These are phyloP conservation scores for Dioctria rufipes DNA, from an alignment of 2,888 invertebrate genomes.

Conservation along the genomic window DNA sequence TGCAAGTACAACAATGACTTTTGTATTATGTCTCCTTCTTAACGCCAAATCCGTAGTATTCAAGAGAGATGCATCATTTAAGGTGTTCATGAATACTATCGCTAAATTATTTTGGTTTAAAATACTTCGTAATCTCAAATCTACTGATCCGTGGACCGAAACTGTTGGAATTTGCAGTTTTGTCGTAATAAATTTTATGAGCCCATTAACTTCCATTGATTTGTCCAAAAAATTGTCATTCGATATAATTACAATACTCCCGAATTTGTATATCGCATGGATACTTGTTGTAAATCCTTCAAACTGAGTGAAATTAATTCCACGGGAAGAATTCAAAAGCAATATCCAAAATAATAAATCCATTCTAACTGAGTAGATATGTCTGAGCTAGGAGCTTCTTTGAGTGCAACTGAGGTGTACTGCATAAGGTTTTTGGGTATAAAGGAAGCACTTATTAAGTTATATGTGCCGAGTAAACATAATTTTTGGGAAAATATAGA, in stretches of 20 bases:
- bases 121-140: neutral
- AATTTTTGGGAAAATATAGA: too few species aligned
- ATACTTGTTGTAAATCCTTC: conserved; percentile 4
- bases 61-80: neutral
- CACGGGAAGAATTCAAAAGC: neutral
- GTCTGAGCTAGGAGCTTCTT: neutral
- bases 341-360: conserved; percentile 2
- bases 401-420: neutral
- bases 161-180: conserved; percentile 3
- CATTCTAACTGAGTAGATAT: neutral
- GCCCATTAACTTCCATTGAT: neutral
- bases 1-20: conserved; percentile 17
- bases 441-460: neutral
- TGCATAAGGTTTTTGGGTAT: neutral
- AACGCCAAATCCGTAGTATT: neutral
- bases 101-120: conserved; percentile 10
- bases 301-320: conserved; percentile 23
- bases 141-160: neutral
- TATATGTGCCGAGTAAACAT: neutral
- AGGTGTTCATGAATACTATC: conserved; percentile 14
- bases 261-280: conserved; percentile 13
- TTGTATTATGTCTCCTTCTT: conserved; percentile 12
- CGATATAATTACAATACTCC: conserved; percentile 21
- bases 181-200: conserved; percentile 17
- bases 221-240: conserved; percentile 20